Base-by-base conservation (phyloP, 2,113 vertebrate species). In the Hystrix cristata region DNA sequence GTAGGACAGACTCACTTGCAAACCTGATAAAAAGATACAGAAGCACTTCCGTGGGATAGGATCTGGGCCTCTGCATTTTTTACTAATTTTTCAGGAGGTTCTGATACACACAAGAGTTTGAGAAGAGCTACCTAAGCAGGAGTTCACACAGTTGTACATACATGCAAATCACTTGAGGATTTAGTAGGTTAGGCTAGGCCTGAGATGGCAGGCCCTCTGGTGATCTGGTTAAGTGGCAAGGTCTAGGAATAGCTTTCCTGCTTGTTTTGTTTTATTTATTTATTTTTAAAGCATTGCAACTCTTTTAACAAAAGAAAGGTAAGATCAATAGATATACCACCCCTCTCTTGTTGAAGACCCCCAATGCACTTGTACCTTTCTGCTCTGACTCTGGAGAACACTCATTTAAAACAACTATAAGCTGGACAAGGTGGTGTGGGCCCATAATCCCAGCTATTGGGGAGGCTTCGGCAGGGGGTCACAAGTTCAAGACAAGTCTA, bases 241-340 rank as follows among this genome's bases (percentile, higher is more conserved):
- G 7, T 59, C 55, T 60, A n/a, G 14, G 19, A 55, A 8, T 27
- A 55, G 29, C 67, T 95, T 85, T 64, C 43, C 59, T 60, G 25
- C 43, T 48, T 76, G 46, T 76, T 48, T 48, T 48, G 23, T 74
- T 27, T 76, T 48, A 27, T 74, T 74, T 46, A 25, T 59, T 72
- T 55, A 5, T 65, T 53, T 62, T 62, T 3, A 65, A 92, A 78
- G 59, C 21, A 31, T 34, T 79, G 34, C 11, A 55, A n/a, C 43
- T 69, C 51, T 79, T 62, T 88, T 92, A 95, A 94, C 38, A 89
- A 89, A 89, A 92, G 76, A 21, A 76, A 86, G 80, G 29, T 27
- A 15, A 84, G 62, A 23, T 18, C 27, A 74, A 38, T 11, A 43
- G 64, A 69, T 14, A 59, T 2, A 90, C 2, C 38, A 79, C 13